Conservation (phyloP, 2,888 invertebrate species). For the Idaea aversata region DNA sequence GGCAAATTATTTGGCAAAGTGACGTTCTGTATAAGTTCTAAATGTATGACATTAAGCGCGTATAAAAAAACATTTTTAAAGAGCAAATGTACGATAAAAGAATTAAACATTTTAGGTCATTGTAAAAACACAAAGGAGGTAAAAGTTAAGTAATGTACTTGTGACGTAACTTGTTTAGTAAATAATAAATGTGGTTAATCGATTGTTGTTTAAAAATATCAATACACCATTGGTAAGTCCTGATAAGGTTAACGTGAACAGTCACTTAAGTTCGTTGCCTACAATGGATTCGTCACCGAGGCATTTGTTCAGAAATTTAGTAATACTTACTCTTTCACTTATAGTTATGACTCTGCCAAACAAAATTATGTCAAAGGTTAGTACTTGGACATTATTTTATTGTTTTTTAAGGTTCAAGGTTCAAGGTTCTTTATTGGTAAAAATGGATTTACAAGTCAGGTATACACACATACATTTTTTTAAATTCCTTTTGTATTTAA, state of each 20-base stretch:
- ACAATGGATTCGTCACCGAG: constrained; percentile 16
- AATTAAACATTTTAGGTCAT: constrained; percentile 54
- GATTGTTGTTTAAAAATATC: constrained; percentile 36
- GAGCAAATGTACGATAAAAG: constrained; percentile 58
- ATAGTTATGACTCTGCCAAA: not conserved
- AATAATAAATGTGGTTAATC: constrained; percentile 43
- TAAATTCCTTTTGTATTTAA: not conserved
- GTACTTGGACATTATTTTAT: not conserved
- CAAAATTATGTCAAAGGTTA: not conserved
- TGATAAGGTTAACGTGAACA: constrained; percentile 25
- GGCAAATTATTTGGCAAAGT: constrained; percentile 68
- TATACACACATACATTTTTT: too few relatives aligned
- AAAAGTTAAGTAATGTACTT: constrained; percentile 45
- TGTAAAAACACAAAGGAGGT: constrained; percentile 54
- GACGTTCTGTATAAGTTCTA: constrained; percentile 62
- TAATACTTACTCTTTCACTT: not conserved
- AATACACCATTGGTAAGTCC: constrained; percentile 23
- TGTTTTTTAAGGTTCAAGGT: too few relatives aligned
- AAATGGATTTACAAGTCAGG: too few relatives aligned
- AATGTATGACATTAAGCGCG: constrained; percentile 60
- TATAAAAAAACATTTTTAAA: constrained; percentile 61
- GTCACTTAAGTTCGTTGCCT: constrained; percentile 12
- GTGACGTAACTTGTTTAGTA: constrained; percentile 41
- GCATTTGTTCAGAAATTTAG: constrained; percentile 9
- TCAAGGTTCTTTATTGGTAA: too few relatives aligned